Base-by-base conservation (phyloP, 2,113 vertebrate genomes). In the Muscicapa adusta region DNA sequence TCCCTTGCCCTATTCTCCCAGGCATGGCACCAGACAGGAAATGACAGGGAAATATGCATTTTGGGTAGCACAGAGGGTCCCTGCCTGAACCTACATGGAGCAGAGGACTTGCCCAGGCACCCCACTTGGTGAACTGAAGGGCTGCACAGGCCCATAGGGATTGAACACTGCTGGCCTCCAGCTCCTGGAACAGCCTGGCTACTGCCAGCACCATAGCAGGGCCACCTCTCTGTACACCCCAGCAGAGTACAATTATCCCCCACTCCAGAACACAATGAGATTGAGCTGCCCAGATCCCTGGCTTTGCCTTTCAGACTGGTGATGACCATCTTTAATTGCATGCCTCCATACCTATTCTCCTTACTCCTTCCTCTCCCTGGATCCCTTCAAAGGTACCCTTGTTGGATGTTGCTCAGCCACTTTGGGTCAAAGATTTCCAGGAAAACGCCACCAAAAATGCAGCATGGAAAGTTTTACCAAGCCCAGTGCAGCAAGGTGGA, bases 21-120 rank as follows among this genome's bases (percentile, higher is more conserved):
- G 24, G 22, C 34, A 56, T 33, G 31, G 63, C 45, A 63, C 15
- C 26, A 60, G 18, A 22, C 1, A 10, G 28, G 22, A 66, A 79
- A 34, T 3, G 10, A 48, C 24, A 22, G 14, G 40, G 11, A 63
- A 67, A 34, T 11, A 36, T 0, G 1, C 7, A 38, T 63, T 12
- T 36, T 71, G 40, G 36, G 19, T 13, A 56, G 53, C 19, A 62
- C 51, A 56, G 66, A 43, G 18, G 4, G 8, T 42, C 48, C 36
- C 36, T 26, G 22, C 4, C 38, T 1, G 0, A 31, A 33, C 22
- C 40, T 34, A 29, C 4, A 29, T 9, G 8, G 26, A 83, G 56
- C 33, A 26, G 40, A 78, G 34, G 29, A 75, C 11, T 75, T 29
- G 5, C 29, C 62, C 53, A 22, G 15, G 11, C 34, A 47, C 10